Evolutionary conservation across 2,113 vertebrate species (phyloP), one percentile per base, ranked within the genome.

Genomic region (Pelodiscus sinensis): DNA sequence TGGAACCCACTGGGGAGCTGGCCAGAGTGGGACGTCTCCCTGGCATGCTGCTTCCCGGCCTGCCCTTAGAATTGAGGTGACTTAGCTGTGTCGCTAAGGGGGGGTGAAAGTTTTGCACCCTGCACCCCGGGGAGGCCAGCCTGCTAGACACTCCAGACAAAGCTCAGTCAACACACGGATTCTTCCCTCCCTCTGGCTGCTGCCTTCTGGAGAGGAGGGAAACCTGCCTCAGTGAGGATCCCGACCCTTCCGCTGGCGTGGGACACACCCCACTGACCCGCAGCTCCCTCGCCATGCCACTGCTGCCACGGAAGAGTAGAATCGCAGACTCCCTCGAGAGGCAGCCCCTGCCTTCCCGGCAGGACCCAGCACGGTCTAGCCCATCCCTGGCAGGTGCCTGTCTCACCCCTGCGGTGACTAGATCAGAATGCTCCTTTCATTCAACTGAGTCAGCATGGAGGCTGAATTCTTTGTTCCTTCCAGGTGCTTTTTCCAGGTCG

Each of bases 381-480:
- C 44, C 44, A 44, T 6, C 44, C 44, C 44, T 4, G 44, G 44
- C 44, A 5, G 4, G 44, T 44, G 44, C 7, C 44, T 44, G 44
- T 44, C 44, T 3, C 3, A n/a, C 9, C 65, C 15, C 58, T 62
- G 58, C 27, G 58, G 58, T 62, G 25, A 35, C 19, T 0, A 0
- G n/a, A 52, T 22, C 18, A 31, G 6, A 86, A 77, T 12, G 35
- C 65, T 25, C 38, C 38, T 50, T 50, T 44, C 19, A 14, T 75
- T 38, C 71, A 44, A 3, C 27, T 44, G 73, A 71, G 9, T 75
- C 38, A 75, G 25, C 71, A 44, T 44, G 38, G 22, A 38, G 24
- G 12, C 35, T 57, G 16, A 56, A 21, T 56, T 55, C 54, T 57
- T 81, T 71, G 8, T 38, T 14, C 82, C 68, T 31, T 62, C 82